phyloP scores from a whole-genome alignment of 2,888 invertebrate species.

The Acrobeloides nanus region DNA sequence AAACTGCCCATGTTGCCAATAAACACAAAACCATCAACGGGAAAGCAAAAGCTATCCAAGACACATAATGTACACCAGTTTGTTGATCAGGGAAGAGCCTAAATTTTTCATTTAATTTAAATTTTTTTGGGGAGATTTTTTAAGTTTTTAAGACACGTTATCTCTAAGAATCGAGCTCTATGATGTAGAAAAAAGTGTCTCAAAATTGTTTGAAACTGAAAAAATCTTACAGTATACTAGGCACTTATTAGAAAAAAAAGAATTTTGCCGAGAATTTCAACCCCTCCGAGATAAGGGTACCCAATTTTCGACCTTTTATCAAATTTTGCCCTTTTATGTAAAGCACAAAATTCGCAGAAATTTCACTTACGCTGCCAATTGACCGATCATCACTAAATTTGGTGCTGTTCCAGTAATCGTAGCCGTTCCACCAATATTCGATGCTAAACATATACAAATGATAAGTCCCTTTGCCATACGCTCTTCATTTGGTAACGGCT shows the following conservation, averaged over 20 bases:
- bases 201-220: no score
- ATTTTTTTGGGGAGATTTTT: neutral
- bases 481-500: conserved; percentile 2
- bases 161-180: no score
- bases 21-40: conserved; percentile 27
- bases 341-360: conserved; percentile 3
- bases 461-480: conserved; percentile 37
- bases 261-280: neutral
- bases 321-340: neutral
- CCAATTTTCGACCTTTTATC: neutral
- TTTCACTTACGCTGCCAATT: conserved; percentile 25
- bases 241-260: neutral
- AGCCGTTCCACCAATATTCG: conserved; percentile 39
- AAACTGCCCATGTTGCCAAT: conserved; percentile 17
- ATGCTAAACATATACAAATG: conserved; percentile 35
- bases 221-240: no score
- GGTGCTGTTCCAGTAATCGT: conserved; percentile 42
- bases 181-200: no score
- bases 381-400: conserved; percentile 33
- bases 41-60: conserved; percentile 33
- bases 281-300: neutral
- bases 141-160: no score
- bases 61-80: conserved; percentile 28
- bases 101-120: neutral
- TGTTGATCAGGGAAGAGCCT: conserved; percentile 28